Base-by-base conservation (phyloP, 2,113 vertebrate genomes). In the Ifrita kowaldi region DNA sequence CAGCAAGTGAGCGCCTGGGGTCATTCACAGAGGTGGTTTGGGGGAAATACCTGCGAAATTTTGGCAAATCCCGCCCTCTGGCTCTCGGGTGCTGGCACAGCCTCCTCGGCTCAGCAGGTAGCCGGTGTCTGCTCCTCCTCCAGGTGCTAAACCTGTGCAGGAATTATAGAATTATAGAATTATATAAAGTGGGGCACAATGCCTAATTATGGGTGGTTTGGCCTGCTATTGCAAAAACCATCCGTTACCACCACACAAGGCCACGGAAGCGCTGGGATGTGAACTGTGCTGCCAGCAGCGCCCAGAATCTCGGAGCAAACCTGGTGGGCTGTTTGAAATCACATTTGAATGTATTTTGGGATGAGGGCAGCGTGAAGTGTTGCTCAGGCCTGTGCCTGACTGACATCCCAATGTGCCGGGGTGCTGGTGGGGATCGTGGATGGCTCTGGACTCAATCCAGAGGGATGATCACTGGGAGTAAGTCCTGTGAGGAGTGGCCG, bases 221-320 rank as follows among this genome's bases (percentile, higher is more conserved):
- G 39, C 16, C 9, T 8, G 5, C 12, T 5, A 3, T 4, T 10
- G 44, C 5, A 5, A n/a, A 52, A 59, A 2, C 5, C n/a, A 35
- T 13, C 46, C 2, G 0, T 52, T 35, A 6, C 30, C 62, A 18
- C 8, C 0, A 0, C 71, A 44, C 73, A 18, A 27, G 11, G 63
- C 63, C 37, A 15, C 0, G 1, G 46, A 16, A 52, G 15, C 22
- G 1, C 27, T 13, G 63, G 32, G 22, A 22, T 68, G 37, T 60
- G 84, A 68, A 22, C 27, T 46, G 60, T 30, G 59, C 46, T 19
- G 26, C 46, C 7, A 2, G 56, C 42, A 56, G 81, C 1, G 0
- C 50, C 35, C 1, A 0, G 52, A 32, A 21, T 33, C 53, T 37
- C 7, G 0, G 37, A 33, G 63, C 55, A 53, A 28, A 24, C 22